A percentile compares a stretch with the other conserved stretches of the same genome.
These are phyloP conservation scores for Pao palembangensis DNA, from an alignment of 2,113 vertebrate genomes.

Conservation along the genomic window DNA sequence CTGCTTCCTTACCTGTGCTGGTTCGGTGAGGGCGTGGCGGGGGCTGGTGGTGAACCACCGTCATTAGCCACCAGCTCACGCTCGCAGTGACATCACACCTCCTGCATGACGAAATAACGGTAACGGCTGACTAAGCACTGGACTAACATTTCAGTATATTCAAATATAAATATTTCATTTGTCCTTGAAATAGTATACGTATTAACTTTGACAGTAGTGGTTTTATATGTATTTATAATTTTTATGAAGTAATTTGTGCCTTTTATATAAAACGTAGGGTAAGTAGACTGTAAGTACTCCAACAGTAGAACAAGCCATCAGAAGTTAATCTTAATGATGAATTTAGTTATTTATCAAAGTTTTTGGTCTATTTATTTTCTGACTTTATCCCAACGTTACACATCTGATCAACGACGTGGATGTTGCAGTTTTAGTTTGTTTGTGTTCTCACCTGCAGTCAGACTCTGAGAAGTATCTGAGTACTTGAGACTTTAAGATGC, in stretches of 20 bases:
- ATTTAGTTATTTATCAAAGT: too few relatives aligned
- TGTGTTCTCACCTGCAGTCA: too few relatives aligned
- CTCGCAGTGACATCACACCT: conserved; percentile 16
- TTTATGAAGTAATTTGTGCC: neutral
- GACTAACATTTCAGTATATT: conserved; percentile 17
- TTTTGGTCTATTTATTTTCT: too few relatives aligned
- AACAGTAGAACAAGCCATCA: too few relatives aligned
- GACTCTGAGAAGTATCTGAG: too few relatives aligned
- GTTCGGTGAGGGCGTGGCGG: conserved; percentile 40
- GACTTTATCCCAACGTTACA: neutral
- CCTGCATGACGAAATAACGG: conserved; percentile 4
- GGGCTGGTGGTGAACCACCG: conserved; percentile 45
- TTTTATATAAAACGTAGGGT: too few relatives aligned
- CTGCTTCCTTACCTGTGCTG: conserved; percentile 44
- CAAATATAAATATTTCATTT: neutral
- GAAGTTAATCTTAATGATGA: too few relatives aligned
- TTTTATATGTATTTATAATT: too few relatives aligned
- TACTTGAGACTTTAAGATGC: too few relatives aligned
- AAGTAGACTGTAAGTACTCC: too few relatives aligned
- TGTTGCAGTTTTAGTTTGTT: too few relatives aligned
- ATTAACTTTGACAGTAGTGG: neutral
- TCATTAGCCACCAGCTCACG: neutral
- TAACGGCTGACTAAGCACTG: conserved; percentile 32
- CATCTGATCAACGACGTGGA: too few relatives aligned
- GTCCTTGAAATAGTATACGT: neutral